A percentile compares a stretch with the other conserved stretches of the same genome.
These are phyloP conservation scores for Sycophila texana DNA, from an alignment of 2,888 invertebrate species.

Conservation along the genomic window DNA sequence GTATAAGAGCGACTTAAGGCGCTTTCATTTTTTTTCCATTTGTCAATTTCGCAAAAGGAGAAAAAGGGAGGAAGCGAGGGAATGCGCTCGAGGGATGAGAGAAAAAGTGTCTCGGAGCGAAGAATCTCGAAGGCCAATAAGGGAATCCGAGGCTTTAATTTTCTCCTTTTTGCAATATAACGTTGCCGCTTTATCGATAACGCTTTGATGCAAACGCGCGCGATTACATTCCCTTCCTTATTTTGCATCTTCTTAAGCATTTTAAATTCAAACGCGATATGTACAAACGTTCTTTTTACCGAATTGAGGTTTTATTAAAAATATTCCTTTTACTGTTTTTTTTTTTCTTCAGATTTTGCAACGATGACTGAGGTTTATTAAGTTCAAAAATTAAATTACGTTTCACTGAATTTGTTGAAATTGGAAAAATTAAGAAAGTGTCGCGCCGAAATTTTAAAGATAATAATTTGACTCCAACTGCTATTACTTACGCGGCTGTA, in stretches of 20 bases:
- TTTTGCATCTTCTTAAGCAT: neutral
- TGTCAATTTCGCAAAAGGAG: constrained; percentile 40
- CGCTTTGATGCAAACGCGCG: constrained; percentile 35
- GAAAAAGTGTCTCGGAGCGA: constrained; percentile 43
- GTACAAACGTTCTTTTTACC: too few relatives aligned
- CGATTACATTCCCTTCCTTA: constrained; percentile 7
- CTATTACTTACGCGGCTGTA: too few relatives aligned
- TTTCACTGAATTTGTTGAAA: too few relatives aligned
- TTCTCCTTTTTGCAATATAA: constrained; percentile 48
- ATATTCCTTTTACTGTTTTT: too few relatives aligned
- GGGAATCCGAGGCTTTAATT: constrained; percentile 25
- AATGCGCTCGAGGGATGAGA: constrained; percentile 43
- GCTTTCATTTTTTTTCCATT: constrained; percentile 41
- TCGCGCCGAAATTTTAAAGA: too few relatives aligned
- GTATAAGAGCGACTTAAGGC: constrained; percentile 5
- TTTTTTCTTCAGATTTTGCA: too few relatives aligned
- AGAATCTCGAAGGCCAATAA: constrained; percentile 48
- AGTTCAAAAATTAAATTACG: too few relatives aligned
- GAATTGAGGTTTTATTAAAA: too few relatives aligned
- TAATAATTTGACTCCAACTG: too few relatives aligned
- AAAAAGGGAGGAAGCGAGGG: constrained; percentile 25
- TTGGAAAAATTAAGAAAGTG: too few relatives aligned
- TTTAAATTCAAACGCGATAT: neutral
- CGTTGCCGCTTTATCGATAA: constrained; percentile 44
- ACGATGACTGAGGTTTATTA: too few relatives aligned